Percentiles rank a stretch among this genome's conserved stretches.
Conservation (phyloP, 1,140 invertebrate species). For the Trichogramma pretiosum region DNA sequence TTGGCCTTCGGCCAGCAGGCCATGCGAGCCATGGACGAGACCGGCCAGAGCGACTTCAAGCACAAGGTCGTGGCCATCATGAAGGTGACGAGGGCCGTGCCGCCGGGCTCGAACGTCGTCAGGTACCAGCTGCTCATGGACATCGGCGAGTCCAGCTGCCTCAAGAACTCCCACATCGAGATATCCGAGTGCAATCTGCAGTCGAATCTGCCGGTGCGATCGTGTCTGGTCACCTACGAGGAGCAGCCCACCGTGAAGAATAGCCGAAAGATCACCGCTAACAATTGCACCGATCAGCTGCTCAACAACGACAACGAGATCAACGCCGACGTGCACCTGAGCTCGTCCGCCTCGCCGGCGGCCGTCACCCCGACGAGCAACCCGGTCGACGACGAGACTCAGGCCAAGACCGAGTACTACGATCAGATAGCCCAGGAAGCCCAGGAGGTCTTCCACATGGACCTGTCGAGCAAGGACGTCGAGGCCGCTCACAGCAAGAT, state of each 20-base stretch:
- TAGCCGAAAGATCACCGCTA: conserved; percentile 31
- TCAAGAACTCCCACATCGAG: conserved; percentile 28
- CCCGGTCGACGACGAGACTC: conserved; percentile 16
- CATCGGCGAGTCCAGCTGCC: conserved; percentile 38
- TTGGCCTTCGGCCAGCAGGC: conserved; percentile 29
- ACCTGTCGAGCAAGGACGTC: background rate
- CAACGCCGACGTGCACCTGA: conserved; percentile 20
- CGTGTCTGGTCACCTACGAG: conserved; percentile 35
- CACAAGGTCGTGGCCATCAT: conserved; percentile 33
- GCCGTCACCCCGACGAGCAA: conserved; percentile 17
- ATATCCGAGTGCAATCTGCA: conserved; percentile 32
- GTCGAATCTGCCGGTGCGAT: conserved; percentile 25
- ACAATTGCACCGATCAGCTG: conserved; percentile 34
- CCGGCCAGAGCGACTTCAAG: conserved; percentile 32
- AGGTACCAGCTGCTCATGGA: conserved; percentile 34
- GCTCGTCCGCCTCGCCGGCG: conserved; percentile 15
- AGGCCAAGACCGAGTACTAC: conserved; percentile 26
- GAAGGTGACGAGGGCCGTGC: conserved; percentile 33
- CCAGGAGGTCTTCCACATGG: conserved; percentile 18
- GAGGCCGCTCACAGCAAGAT: background rate
- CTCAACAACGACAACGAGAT: conserved; percentile 31
- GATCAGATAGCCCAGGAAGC: conserved; percentile 33
- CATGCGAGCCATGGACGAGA: conserved; percentile 32
- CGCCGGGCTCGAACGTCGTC: conserved; percentile 31
- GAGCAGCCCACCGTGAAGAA: conserved; percentile 32